Evolutionary conservation across 1,140 invertebrate species (phyloP), one percentile per base, ranked within the genome.

Genomic region (Physella acuta): DNA sequence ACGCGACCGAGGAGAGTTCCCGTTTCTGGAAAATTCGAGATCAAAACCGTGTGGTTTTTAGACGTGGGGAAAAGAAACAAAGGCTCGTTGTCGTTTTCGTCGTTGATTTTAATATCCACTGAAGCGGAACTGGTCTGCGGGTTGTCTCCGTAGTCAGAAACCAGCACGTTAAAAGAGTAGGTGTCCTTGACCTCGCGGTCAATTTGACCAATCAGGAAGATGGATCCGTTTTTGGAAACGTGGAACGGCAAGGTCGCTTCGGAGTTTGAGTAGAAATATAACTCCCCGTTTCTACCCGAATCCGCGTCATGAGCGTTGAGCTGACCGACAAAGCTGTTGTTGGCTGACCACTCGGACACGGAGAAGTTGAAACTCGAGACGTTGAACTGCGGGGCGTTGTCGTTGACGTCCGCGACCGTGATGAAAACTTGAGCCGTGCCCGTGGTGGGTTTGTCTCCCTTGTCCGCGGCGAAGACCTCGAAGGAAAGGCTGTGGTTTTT

Each of bases 401-500:
- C 76, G 59, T 78, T 76, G 5, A 70, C 65, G 49, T 98, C 95
- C 0, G 89, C 91, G 26, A 98, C 88, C 79, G 93, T 93, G 0
- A 98, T 90, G 51, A 94, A 82, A n/a, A 98, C 85, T 77, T 94
- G 91, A 0, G 95, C 96, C 0, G 94, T 95, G 79, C 97, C 97
- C 0, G 93, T 95, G n/a, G 86, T 87, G 8, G 69, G 59, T 36
- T 28, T 33, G 36, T 55, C 36, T 3, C 68, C 70, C 36, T 58
- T 52, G 53, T 76, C 75, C 49, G 36, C 39, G 1, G 73, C 75
- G 24, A 64, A 71, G 8, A 76, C 69, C 24, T 58, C 62, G 39
- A 74, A 72, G 5, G 31, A 20, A 24, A 69, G 69, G 28, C 65
- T 61, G 0, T 61, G 34, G 24, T 68, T 71, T 14, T 31, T 58